phyloP scores from a whole-genome alignment of 1,140 invertebrate species.

The Stratiolaelaps scimitus region DNA sequence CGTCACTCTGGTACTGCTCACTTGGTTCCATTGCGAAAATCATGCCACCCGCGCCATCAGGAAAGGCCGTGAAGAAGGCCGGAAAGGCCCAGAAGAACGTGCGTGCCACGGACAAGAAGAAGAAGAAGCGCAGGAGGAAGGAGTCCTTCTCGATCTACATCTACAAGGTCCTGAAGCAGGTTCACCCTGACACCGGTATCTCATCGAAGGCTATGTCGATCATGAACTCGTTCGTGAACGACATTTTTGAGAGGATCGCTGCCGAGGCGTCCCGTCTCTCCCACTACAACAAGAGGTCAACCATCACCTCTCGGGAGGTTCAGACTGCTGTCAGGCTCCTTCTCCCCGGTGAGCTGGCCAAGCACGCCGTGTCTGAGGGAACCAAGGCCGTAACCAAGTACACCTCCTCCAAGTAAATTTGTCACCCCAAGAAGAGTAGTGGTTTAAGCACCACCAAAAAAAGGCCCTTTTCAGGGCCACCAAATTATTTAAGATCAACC shows the following conservation, averaged over 20 bases:
- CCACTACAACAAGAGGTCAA: slow-evolving; percentile 40
- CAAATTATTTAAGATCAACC: slow-evolving; percentile 12
- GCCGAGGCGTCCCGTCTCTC: slow-evolving; percentile 40
- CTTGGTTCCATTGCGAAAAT: background rate
- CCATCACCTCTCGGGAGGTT: slow-evolving; percentile 42
- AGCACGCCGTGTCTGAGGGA: slow-evolving; percentile 45
- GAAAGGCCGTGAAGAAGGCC: slow-evolving; percentile 40
- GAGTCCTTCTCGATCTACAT: slow-evolving; percentile 56
- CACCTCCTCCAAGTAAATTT: slow-evolving; percentile 43
- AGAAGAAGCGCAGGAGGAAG: slow-evolving; percentile 43
- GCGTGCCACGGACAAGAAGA: slow-evolving; percentile 31
- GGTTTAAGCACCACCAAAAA: background rate
- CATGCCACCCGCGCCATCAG: slow-evolving; percentile 47
- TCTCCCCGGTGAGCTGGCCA: slow-evolving; percentile 42
- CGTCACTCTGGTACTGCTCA: background rate
- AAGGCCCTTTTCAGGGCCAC: slow-evolving; percentile 28
- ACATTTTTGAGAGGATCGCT: slow-evolving; percentile 42
- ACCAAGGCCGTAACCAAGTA: slow-evolving; percentile 46
- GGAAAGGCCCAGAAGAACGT: slow-evolving; percentile 30
- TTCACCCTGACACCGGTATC: slow-evolving; percentile 56
- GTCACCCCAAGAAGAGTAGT: background rate
- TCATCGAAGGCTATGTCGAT: slow-evolving; percentile 45
- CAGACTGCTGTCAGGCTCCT: slow-evolving; percentile 42
- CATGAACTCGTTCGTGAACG: slow-evolving; percentile 46
- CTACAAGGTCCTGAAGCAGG: slow-evolving; percentile 58